Evolutionary conservation across 2,113 vertebrate species (phyloP), one percentile per base, ranked within the genome.

Genomic region (Nothoprocta pentlandii): DNA sequence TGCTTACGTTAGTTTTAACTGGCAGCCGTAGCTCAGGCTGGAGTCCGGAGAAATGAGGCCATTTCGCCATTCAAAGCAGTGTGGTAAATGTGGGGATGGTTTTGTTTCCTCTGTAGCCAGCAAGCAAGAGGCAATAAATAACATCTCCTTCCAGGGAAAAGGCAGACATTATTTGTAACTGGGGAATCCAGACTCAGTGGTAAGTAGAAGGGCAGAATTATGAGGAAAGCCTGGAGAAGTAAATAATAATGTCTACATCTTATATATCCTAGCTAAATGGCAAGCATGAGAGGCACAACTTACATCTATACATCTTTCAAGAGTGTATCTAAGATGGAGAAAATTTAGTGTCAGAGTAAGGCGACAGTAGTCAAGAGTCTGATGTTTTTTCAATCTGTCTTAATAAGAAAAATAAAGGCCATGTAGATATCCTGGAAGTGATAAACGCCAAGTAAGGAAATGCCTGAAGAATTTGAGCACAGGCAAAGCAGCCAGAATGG

Each of bases 331-430:
- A 39, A 80, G 70, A 90, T 75, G 36, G 86, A 76, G 87, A 59
- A 66, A 89, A 94, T 87, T 90, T 87, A 90, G 80, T 86, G 85
- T 62, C 74, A 92, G 63, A 49, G 76, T 69, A 90, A 86, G 49
- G 66, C 73, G 85, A 86, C 30, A 75, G 73, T 66, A 94, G 73
- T 75, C 62, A 86, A 79, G 80, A 73, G 75, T 84, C 17, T 28
- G 74, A 86, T 76, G 30, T 2, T 13, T 90, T 93, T 94, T 93
- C 85, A 71, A 0, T 64, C 82, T 92, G 68, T 67, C 58, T 79
- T 22, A 16, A 44, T 41, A 62, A 87, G 92, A 81, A 84, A 75
- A 93, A 90, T 73, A 25, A 83, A 90, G 58, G 25, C 53, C 1
- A 0, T 89, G 77, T 46, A 87, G 85, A 87, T 66, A 19, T 3